phyloP scores from a whole-genome alignment of 2,113 vertebrate species.

The Tetrax tetrax region DNA sequence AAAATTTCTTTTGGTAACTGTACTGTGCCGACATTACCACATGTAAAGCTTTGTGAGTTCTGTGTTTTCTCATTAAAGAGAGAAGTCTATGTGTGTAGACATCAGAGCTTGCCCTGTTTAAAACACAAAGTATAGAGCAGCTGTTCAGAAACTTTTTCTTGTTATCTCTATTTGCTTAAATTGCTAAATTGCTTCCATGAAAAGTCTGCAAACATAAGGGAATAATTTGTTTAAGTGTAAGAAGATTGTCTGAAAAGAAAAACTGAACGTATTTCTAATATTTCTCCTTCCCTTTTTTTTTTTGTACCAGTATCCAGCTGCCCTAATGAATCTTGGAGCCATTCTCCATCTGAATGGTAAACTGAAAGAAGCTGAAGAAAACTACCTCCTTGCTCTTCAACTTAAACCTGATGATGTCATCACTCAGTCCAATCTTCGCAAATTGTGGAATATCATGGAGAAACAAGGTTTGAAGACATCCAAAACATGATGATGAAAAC shows the following conservation, averaged over 20 bases:
- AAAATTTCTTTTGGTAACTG: conserved; percentile 23
- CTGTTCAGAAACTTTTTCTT: conserved; percentile 46
- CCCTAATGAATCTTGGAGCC: conserved; percentile 98
- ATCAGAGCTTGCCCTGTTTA: conserved; percentile 15
- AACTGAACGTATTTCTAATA: conserved; percentile 10
- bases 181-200: conserved; percentile 61
- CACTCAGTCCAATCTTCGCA: conserved; percentile 97
- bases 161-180: conserved; percentile 62
- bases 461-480: conserved; percentile 94
- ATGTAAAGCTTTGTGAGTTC: conserved; percentile 21
- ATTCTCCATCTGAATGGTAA: conserved; percentile 98
- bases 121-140: conserved; percentile 28
- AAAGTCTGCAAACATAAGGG: conserved; percentile 24
- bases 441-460: conserved; percentile 99
- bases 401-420: conserved; percentile 96
- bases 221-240: conserved; percentile 48
- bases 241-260: conserved; percentile 28
- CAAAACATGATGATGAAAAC: conserved; percentile 79
- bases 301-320: conserved; percentile 88
- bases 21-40: background rate
- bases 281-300: conserved; percentile 4
- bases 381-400: conserved; percentile 93
- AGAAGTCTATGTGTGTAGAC: background rate
- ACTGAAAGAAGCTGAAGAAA: conserved; percentile 91
- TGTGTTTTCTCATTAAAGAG: conserved; percentile 57